Percentiles rank a stretch among this genome's conserved stretches.
phyloP scores from a whole-genome alignment of 2,113 vertebrate genomes.

The Centropristis striata region DNA sequence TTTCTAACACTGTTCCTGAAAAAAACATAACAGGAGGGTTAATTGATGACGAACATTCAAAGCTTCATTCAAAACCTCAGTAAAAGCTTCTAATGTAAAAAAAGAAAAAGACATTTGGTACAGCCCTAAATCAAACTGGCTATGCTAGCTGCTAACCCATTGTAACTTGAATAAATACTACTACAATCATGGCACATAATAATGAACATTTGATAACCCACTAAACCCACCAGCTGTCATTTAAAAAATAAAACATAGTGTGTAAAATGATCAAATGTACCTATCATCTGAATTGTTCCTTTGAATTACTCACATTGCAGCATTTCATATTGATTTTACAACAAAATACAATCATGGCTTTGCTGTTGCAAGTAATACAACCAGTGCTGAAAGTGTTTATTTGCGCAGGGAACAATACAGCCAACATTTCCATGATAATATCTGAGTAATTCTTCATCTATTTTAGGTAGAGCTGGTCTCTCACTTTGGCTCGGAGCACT shows the following conservation, averaged over 20 bases:
- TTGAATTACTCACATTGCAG: conserved; percentile 7
- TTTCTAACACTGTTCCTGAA: no score
- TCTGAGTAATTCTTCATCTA: neutral
- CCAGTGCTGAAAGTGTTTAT: neutral
- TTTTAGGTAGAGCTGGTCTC: conserved; percentile 96
- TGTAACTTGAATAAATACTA: neutral
- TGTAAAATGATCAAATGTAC: neutral
- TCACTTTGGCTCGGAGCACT: conserved; percentile 97
- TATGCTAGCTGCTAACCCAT: conserved; percentile 13
- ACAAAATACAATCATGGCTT: conserved; percentile 19
- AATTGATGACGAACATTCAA: no score
- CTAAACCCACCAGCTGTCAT: rapidly evolving
- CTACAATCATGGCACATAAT: neutral
- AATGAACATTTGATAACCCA: neutral
- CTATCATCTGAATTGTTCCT: neutral
- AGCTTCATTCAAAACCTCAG: no score
- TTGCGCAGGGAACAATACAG: neutral
- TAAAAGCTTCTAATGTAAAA: no score
- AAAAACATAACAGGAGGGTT: no score
- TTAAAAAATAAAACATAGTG: neutral
- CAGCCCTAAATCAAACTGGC: conserved; percentile 8
- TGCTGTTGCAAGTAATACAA: conserved; percentile 12
- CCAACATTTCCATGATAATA: neutral
- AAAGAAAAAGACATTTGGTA: no score
- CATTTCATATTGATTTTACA: neutral